Evolutionary conservation across 2,888 invertebrate genomes (phyloP), one percentile per base, ranked within the genome.

Genomic region (Deilephila elpenor): DNA sequence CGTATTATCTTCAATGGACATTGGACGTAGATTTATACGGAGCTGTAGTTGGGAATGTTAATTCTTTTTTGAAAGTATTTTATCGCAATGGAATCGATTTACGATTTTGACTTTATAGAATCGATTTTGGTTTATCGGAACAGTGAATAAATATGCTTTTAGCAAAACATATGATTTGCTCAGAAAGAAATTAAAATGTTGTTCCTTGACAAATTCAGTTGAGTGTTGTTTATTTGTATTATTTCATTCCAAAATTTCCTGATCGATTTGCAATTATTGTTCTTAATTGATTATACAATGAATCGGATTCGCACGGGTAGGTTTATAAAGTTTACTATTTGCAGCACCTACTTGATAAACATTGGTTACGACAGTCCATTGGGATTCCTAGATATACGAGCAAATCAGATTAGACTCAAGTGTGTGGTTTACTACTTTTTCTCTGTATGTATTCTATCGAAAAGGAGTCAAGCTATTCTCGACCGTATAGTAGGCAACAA

Each of bases 331-430:
- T 67, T 51, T 37, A 14, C 29, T 67, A 25, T 67, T 67, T 17
- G 44, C 20, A 67, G 14, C 17, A 25, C 11, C 37, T 72, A 72
- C 72, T 64, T 59, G 19, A 37, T 72, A 67, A 72, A 72, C 72
- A 72, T 72, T 72, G 64, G 72, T 64, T 29, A 20, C 59, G 25
- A 14, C 56, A 62, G 29, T 62, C 53, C 62, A 62, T 53, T 62
- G 62, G 62, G 61, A 72, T 56, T 64, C 19, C 72, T 72, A 64
- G 72, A 72, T 72, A 60, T 34, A 53, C 32, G 64, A 59, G 53
- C 29, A 59, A 59, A 59, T 56, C 25, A 67, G 67, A 72, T 72
- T 59, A 72, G 64, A 72, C 32, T 17, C 71, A 29, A 56, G 37
- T 64, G 67, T 59, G 25, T 60, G 25, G 25, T 67, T 64, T 20